phyloP scores from a whole-genome alignment of 2,797 vertebrate genomes.

The Chloroceryle amazona region DNA sequence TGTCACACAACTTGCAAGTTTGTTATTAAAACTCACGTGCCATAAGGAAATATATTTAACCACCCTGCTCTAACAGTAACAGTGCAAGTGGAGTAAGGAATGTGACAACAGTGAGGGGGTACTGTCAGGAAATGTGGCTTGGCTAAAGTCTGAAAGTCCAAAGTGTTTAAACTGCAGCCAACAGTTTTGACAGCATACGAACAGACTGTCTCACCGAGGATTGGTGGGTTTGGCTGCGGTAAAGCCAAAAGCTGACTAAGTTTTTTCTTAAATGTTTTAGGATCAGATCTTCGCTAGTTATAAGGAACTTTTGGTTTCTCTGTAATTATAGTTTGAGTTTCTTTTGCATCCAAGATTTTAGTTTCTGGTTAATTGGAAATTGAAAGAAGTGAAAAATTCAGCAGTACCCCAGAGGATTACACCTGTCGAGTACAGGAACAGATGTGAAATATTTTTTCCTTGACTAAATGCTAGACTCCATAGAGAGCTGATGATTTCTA shows the following conservation, averaged over 20 bases:
- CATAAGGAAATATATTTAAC: background rate
- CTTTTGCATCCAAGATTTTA: background rate
- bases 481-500: background rate
- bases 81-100: background rate
- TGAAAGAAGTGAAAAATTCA: background rate
- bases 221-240: background rate
- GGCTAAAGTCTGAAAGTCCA: background rate
- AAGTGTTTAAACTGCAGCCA: background rate
- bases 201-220: background rate
- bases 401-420: background rate
- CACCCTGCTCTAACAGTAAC: background rate
- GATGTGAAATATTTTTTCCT: constrained; percentile 10
- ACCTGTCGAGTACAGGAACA: background rate
- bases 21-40: background rate
- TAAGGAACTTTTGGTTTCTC: background rate
- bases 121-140: background rate
- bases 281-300: background rate
- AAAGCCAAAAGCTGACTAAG: background rate
- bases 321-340: background rate
- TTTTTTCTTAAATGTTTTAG: background rate
- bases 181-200: background rate
- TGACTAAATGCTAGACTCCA: background rate
- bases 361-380: background rate
- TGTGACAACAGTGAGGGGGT: background rate
- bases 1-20: background rate